Conservation (phyloP, 2,888 invertebrate species). For the Heliconius cydno region DNA sequence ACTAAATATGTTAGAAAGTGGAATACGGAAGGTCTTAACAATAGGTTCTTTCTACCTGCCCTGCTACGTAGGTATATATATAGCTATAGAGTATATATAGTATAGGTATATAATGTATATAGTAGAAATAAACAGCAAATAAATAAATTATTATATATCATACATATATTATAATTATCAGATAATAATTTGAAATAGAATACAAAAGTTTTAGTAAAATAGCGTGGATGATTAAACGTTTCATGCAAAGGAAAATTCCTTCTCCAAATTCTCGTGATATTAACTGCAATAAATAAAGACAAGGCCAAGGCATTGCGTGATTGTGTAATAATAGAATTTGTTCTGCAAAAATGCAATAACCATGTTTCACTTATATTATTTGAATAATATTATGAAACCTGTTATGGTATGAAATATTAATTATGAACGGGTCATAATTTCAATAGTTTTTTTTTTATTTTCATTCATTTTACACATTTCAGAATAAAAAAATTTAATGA, state of each 20-base stretch:
- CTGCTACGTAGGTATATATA: not conserved
- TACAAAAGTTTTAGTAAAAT: not conserved
- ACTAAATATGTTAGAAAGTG: no score
- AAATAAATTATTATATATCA: not conserved
- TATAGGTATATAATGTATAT: not conserved
- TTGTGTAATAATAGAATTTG: constrained; percentile 12
- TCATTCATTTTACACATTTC: not conserved
- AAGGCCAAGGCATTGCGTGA: constrained; percentile 37
- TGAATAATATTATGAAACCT: not conserved
- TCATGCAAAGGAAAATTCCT: constrained; percentile 31
- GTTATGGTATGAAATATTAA: not conserved
- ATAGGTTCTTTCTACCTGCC: no score
- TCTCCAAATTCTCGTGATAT: constrained; percentile 26
- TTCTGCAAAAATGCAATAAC: constrained; percentile 20
- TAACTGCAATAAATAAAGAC: constrained; percentile 36
- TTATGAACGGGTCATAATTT: not conserved
- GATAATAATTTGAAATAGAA: not conserved
- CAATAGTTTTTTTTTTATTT: not conserved
- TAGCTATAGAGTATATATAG: not conserved
- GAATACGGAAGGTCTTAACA: no score
- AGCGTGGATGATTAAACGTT: constrained; percentile 3
- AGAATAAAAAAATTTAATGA: not conserved
- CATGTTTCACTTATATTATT: constrained; percentile 12
- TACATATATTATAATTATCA: not conserved
- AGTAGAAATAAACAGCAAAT: not conserved